These are phyloP conservation scores for Rhinoderma darwinii DNA, from an alignment of 2,113 vertebrate genomes.

Conservation along the genomic window DNA sequence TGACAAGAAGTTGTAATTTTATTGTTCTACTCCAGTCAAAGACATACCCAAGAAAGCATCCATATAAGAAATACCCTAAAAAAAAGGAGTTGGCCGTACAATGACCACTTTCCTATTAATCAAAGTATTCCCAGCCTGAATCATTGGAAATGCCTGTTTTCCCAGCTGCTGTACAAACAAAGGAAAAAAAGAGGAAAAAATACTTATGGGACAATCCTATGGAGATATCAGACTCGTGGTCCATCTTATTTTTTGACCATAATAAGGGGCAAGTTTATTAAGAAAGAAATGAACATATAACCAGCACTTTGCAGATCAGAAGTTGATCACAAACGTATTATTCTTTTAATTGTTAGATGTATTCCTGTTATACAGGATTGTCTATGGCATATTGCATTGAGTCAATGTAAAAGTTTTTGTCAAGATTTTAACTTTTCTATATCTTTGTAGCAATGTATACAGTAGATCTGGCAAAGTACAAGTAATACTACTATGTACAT, in stretches of 20 bases:
- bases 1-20: not conserved
- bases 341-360: not conserved
- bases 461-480: too few relatives aligned
- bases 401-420: not conserved
- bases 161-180: not conserved
- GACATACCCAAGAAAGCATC: not conserved
- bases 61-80: not conserved
- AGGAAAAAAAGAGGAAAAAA: not conserved
- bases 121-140: not conserved
- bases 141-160: not conserved
- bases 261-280: not conserved
- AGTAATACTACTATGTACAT: not conserved
- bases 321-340: not conserved
- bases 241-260: too few relatives aligned
- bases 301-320: not conserved
- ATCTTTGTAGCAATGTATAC: not conserved
- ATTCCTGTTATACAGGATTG: conserved; percentile 46
- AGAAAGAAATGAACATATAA: not conserved
- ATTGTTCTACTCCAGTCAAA: not conserved
- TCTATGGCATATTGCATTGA: not conserved
- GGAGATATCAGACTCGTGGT: too few relatives aligned
- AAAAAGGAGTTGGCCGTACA: not conserved
- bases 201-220: too few relatives aligned
- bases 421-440: not conserved
- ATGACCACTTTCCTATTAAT: not conserved